phyloP scores from a whole-genome alignment of 1,140 invertebrate species.

The Mizuhopecten yessoensis region DNA sequence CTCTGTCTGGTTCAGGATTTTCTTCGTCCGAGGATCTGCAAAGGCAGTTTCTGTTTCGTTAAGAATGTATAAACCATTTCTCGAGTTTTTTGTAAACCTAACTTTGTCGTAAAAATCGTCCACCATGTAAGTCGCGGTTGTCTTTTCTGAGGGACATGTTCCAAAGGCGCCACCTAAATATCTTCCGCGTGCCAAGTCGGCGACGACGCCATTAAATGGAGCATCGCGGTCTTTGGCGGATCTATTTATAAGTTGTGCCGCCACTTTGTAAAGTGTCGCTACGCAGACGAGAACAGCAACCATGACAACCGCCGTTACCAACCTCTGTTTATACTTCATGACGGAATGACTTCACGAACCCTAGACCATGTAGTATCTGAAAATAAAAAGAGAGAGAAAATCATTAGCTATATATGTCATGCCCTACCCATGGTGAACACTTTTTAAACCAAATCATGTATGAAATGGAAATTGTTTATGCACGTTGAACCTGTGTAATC shows the following conservation, averaged over 20 bases:
- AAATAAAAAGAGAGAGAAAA: background rate
- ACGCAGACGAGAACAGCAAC: conserved; percentile 57
- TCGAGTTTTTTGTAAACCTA: conserved; percentile 53
- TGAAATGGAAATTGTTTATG: too few species aligned
- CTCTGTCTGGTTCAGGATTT: conserved; percentile 72
- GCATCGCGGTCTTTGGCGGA: background rate
- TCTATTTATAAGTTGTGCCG: background rate
- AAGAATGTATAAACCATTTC: conserved; percentile 58
- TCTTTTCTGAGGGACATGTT: conserved; percentile 36
- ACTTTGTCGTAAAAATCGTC: conserved; percentile 59
- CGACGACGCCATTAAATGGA: background rate
- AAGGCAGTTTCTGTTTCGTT: conserved; percentile 54
- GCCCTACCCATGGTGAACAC: too few species aligned
- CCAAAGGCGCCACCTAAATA: conserved; percentile 20
- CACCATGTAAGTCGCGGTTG: conserved; percentile 52
- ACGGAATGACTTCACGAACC: background rate
- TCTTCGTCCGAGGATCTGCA: background rate
- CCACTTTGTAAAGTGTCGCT: conserved; percentile 51
- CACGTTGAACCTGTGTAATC: too few species aligned
- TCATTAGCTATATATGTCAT: background rate
- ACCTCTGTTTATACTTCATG: conserved; percentile 70
- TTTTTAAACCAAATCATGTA: too few species aligned
- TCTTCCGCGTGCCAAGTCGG: background rate
- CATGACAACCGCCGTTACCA: conserved; percentile 57
- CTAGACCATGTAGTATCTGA: background rate